Evolutionary conservation across 2,113 vertebrate genomes (phyloP).

Genomic region (Cyanoderma ruficeps): DNA sequence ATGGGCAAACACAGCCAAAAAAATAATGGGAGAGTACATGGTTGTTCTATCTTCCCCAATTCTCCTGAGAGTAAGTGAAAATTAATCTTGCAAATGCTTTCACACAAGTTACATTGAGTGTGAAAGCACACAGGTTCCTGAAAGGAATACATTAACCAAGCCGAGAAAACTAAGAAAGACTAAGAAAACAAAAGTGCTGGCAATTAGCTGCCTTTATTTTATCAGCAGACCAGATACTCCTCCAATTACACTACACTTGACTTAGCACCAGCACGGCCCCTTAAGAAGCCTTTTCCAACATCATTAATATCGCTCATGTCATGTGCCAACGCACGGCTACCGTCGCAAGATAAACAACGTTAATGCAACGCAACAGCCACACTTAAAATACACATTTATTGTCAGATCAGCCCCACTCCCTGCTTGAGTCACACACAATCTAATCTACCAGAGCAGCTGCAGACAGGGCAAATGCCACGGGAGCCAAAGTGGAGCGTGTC

Average conservation of each 20-base stretch:
- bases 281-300: background rate
- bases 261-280: background rate
- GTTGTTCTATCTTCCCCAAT: background rate
- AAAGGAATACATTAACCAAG: background rate
- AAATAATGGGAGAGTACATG: background rate
- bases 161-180: background rate
- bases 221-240: background rate
- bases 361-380: conserved; percentile 25
- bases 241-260: background rate
- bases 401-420: background rate
- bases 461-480: conserved; percentile 11
- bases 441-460: background rate
- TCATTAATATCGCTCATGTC: background rate
- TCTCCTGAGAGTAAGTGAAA: background rate
- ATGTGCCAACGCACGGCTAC: background rate
- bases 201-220: background rate
- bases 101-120: background rate
- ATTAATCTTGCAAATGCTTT: conserved; percentile 2
- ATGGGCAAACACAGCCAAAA: background rate
- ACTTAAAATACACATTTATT: conserved; percentile 18
- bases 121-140: background rate
- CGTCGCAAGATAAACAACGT: background rate
- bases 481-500: background rate
- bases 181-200: background rate
- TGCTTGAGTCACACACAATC: background rate